Conservation (phyloP, 2,888 invertebrate genomes). For the Ophion obscuratus region DNA sequence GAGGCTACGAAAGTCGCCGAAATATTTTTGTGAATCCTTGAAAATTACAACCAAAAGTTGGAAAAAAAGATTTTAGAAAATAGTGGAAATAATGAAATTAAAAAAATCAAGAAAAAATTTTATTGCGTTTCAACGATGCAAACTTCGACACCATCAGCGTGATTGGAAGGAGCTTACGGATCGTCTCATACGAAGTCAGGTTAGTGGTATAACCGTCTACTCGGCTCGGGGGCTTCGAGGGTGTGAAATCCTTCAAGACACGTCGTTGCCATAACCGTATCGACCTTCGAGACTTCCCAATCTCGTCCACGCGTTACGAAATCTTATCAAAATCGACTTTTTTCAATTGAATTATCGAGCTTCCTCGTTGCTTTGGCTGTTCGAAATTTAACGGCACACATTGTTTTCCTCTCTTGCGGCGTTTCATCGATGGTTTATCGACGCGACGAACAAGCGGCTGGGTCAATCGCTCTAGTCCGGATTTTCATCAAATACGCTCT, state of each 20-base stretch:
- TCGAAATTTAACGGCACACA: constrained; percentile 24
- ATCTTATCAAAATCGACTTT: not conserved
- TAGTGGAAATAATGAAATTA: too few relatives aligned
- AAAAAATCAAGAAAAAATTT: too few relatives aligned
- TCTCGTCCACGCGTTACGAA: constrained; percentile 1
- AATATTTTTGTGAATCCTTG: too few relatives aligned
- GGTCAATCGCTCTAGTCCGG: constrained; percentile 40
- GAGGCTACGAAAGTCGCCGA: too few relatives aligned
- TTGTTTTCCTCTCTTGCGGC: not conserved
- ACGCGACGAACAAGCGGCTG: not conserved
- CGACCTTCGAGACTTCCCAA: constrained; percentile 44
- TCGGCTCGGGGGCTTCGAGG: constrained; percentile 30
- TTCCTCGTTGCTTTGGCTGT: not conserved
- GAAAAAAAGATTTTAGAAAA: too few relatives aligned
- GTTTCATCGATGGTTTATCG: constrained; percentile 15
- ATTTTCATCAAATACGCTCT: constrained; percentile 22
- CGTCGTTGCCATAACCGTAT: constrained; percentile 41
- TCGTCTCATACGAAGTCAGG: not conserved
- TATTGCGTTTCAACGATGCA: too few relatives aligned
- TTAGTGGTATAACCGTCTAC: constrained; percentile 6
- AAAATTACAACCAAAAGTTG: too few relatives aligned
- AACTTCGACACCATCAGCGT: not conserved
- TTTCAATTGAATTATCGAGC: constrained; percentile 25
- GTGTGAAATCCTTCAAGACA: constrained; percentile 60
- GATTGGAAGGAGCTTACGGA: constrained; percentile 41